These are phyloP conservation scores for Cirrhinus molitorella DNA, from an alignment of 2,797 vertebrate genomes.

Conservation along the genomic window DNA sequence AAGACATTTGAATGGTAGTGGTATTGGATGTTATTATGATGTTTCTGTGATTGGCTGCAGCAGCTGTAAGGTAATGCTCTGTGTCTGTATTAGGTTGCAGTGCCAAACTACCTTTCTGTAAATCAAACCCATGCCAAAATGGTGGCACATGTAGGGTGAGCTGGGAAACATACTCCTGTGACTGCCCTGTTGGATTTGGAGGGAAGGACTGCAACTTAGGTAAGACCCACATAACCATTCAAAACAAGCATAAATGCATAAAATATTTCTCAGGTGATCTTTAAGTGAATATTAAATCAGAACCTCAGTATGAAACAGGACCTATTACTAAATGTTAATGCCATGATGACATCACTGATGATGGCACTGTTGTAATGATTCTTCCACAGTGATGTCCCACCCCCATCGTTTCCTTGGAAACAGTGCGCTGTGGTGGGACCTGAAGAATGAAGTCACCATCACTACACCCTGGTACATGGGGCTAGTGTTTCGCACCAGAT, in stretches of 20 bases:
- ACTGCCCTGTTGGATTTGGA: constrained; percentile 94
- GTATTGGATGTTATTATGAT: constrained; percentile 3
- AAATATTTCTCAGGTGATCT: background rate
- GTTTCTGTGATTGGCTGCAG: constrained; percentile 19
- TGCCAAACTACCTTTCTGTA: constrained; percentile 91
- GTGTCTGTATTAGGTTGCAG: constrained; percentile 85
- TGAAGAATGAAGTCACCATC: constrained; percentile 91
- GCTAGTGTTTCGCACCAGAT: constrained; percentile 91
- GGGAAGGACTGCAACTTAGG: constrained; percentile 95
- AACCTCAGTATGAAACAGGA: background rate
- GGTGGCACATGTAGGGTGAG: constrained; percentile 90
- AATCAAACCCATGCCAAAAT: constrained; percentile 94
- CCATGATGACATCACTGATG: constrained; percentile 19
- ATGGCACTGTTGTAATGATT: constrained; percentile 43
- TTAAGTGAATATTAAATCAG: background rate
- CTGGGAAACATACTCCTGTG: constrained; percentile 95
- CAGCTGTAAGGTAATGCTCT: constrained; percentile 12
- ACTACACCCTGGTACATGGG: constrained; percentile 96
- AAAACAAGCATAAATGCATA: background rate
- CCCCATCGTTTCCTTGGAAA: constrained; percentile 93
- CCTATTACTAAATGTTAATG: background rate
- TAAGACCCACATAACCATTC: constrained; percentile 67
- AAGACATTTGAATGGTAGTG: background rate
- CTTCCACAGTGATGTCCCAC: constrained; percentile 88
- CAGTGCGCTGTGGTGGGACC: constrained; percentile 93